phyloP scores from a whole-genome alignment of 2,888 invertebrate genomes.

The Hesperia comma region DNA sequence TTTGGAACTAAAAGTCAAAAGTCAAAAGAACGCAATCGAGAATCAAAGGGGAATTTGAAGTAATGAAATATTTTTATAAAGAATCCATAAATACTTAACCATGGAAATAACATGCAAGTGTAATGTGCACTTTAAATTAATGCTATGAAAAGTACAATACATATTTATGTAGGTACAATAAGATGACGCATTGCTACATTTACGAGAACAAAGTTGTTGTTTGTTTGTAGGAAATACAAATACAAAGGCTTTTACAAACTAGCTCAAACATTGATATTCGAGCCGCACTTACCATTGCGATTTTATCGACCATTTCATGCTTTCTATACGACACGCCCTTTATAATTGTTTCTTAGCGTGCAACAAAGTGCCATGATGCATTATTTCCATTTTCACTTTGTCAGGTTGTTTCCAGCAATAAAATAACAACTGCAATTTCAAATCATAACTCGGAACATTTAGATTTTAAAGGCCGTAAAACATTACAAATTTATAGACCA shows the following conservation, averaged over 20 bases:
- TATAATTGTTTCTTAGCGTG: constrained; percentile 37
- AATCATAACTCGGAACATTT: constrained; percentile 31
- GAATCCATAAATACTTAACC: too few species aligned
- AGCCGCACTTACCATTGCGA: constrained; percentile 29
- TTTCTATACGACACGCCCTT: constrained; percentile 25
- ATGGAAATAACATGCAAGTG: too few species aligned
- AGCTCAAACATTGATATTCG: constrained; percentile 28
- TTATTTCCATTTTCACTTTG: constrained; percentile 34
- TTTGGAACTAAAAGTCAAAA: too few species aligned
- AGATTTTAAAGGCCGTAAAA: constrained; percentile 33
- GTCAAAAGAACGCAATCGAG: too few species aligned
- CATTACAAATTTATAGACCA: constrained; percentile 33
- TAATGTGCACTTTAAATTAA: too few species aligned
- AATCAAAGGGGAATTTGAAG: too few species aligned
- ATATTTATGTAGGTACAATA: too few species aligned
- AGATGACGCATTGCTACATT: too few species aligned
- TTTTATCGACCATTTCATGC: constrained; percentile 31
- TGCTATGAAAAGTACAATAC: too few species aligned
- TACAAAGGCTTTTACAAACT: not conserved
- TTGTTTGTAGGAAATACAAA: too few species aligned
- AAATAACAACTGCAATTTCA: constrained; percentile 20
- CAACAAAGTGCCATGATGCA: constrained; percentile 31
- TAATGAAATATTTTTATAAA: too few species aligned
- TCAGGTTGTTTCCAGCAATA: constrained; percentile 27
- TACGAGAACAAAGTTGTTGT: too few species aligned